Evolutionary conservation across 2,888 invertebrate species (phyloP), one percentile per base, ranked within the genome.

Genomic region (Therioaphis trifolii): DNA sequence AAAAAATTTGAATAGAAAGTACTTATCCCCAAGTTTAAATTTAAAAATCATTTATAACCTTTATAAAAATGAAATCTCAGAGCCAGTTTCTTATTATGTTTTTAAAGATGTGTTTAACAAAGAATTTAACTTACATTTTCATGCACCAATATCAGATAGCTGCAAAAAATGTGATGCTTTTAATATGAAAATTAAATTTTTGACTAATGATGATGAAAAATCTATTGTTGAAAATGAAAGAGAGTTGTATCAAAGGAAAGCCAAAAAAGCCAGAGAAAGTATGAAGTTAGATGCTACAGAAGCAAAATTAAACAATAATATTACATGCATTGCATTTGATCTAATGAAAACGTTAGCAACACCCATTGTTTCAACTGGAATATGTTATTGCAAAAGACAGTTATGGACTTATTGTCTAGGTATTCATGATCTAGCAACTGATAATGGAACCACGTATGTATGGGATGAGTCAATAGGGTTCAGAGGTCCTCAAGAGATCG

Each of bases 321-420:
- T 58, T 58, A 24, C 24, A 58, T 58, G 58, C 21, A 58, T 58
- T 24, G 58, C 18, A 75, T 86, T 86, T 86, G 86, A 86, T 75
- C 35, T 86, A 61, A 85, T 86, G 85, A 86, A 86, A 84, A 86
- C 84, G 35, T 84, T 86, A 71, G 85, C 86, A 24, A 85, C 86
- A 43, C 85, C 86, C 27, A 18, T 84, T n/a, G 72, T 86, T 29
- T 85, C 86, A 40, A 86, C 85, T 61, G 29, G 66, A 29, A 66
- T 71, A 35, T 71, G 49, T 69, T 69, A 69, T 15, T 46, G 46
- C 27, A 69, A 69, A 69, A 21, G 69, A 24, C 46, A 43, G 15
- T 9, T 69, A 69, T 69, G 46, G 69, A 69, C 69, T 14, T 71
- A 71, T 71, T 71, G 71, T n/a, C 35, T 71, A 7, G 71, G 71